Conservation (phyloP, 1,140 invertebrate species). For the Sogatella furcifera region DNA sequence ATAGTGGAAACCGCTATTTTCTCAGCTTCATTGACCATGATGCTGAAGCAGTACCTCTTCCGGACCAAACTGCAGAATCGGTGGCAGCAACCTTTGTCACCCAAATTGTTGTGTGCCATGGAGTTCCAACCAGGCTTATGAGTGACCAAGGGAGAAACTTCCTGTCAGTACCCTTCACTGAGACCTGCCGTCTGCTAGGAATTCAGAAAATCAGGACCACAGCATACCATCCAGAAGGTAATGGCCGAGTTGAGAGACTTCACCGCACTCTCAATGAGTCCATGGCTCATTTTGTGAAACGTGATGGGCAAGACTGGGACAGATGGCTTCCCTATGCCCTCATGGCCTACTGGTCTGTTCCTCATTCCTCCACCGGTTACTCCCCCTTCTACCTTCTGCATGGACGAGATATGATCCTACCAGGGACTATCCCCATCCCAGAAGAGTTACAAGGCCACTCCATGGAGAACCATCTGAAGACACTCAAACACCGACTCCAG, state of each 20-base stretch:
- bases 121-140: constrained; percentile 19
- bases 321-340: not conserved
- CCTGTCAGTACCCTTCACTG: constrained; percentile 13
- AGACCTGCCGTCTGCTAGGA: too few species aligned
- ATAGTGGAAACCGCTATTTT: constrained; percentile 23
- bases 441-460: too few species aligned
- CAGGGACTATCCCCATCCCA: too few species aligned
- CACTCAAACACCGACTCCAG: too few species aligned
- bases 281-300: too few species aligned
- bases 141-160: constrained; percentile 23
- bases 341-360: not conserved
- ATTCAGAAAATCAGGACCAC: too few species aligned
- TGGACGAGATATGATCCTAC: not conserved
- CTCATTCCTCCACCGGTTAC: not conserved
- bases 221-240: too few species aligned
- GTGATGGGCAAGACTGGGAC: too few species aligned
- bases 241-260: too few species aligned
- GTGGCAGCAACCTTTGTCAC: constrained; percentile 18
- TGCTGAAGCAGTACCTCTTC: constrained; percentile 21
- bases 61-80: constrained; percentile 23
- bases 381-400: not conserved
- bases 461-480: too few species aligned
- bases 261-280: too few species aligned
- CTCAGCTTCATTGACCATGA: constrained; percentile 24
- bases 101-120: too few species aligned